phyloP scores from a whole-genome alignment of 2,797 vertebrate genomes.

The Melanotaenia nigrans region DNA sequence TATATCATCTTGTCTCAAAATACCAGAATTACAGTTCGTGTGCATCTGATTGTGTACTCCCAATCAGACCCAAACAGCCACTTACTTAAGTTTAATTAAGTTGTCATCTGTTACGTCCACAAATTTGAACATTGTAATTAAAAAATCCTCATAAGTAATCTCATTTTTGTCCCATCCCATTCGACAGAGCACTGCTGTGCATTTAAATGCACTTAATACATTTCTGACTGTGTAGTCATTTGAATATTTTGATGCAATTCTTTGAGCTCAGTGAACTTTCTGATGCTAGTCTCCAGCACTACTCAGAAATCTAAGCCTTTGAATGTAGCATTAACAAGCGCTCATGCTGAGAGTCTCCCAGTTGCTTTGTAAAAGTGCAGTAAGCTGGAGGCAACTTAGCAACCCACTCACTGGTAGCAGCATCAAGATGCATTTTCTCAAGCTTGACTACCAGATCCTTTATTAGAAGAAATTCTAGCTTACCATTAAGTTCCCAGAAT shows the following conservation, averaged over 20 bases:
- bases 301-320: conserved; percentile 60
- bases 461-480: conserved; percentile 52
- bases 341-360: conserved; percentile 62
- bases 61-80: neutral
- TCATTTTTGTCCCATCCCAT: conserved; percentile 15
- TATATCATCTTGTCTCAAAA: neutral
- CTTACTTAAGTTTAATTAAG: conserved; percentile 12
- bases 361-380: conserved; percentile 65
- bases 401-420: conserved; percentile 54
- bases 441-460: conserved; percentile 47
- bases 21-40: neutral
- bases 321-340: conserved; percentile 67
- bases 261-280: conserved; percentile 61
- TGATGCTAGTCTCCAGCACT: conserved; percentile 57
- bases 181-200: conserved; percentile 13
- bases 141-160: conserved; percentile 20
- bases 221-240: conserved; percentile 32
- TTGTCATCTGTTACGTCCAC: conserved; percentile 20
- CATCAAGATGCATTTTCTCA: conserved; percentile 56
- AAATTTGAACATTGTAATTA: conserved; percentile 44
- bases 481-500: conserved; percentile 37
- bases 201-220: conserved; percentile 37
- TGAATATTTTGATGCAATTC: conserved; percentile 58
- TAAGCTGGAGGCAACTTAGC: conserved; percentile 59
- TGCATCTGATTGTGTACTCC: neutral